Evolutionary conservation across 2,113 vertebrate genomes (phyloP).

Genomic region (Peucedramus taeniatus): DNA sequence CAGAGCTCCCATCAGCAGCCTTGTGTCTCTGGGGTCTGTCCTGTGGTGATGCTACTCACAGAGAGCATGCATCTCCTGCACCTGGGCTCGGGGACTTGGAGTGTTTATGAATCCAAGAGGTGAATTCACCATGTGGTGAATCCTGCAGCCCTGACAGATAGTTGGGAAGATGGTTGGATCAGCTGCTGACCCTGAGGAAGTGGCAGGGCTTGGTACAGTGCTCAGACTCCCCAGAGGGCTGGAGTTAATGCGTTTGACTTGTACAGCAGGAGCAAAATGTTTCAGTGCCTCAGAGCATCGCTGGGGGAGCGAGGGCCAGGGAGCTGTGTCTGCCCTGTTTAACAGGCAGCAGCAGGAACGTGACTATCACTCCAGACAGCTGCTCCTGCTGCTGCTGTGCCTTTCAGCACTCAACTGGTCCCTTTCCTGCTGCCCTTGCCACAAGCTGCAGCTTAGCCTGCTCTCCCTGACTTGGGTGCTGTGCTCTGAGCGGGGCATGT

Average conservation of each 20-base stretch:
- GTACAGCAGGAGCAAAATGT: not conserved
- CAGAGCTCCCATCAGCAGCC: not conserved
- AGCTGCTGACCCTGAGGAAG: not conserved
- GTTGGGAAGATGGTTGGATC: not conserved
- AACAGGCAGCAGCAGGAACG: not conserved
- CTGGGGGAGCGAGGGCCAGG: not conserved
- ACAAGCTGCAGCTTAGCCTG: not conserved
- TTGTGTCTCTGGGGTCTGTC: not conserved
- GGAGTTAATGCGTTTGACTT: not conserved
- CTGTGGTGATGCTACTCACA: not conserved
- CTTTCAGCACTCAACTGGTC: fast-evolving
- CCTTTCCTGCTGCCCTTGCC: not conserved
- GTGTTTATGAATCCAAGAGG: not conserved
- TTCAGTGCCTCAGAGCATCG: not conserved
- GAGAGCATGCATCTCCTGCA: not conserved
- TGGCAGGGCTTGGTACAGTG: not conserved
- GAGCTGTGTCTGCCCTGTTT: not conserved
- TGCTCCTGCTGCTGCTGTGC: not conserved
- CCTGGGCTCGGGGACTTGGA: fast-evolving
- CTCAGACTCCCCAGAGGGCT: not conserved
- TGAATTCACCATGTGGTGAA: not conserved
- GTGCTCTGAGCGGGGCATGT: fast-evolving
- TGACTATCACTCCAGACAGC: not conserved
- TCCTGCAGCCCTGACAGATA: not conserved
- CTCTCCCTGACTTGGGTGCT: not conserved